Evolutionary conservation across 2,113 vertebrate species (phyloP).

Genomic region (Oryzias javanicus): DNA sequence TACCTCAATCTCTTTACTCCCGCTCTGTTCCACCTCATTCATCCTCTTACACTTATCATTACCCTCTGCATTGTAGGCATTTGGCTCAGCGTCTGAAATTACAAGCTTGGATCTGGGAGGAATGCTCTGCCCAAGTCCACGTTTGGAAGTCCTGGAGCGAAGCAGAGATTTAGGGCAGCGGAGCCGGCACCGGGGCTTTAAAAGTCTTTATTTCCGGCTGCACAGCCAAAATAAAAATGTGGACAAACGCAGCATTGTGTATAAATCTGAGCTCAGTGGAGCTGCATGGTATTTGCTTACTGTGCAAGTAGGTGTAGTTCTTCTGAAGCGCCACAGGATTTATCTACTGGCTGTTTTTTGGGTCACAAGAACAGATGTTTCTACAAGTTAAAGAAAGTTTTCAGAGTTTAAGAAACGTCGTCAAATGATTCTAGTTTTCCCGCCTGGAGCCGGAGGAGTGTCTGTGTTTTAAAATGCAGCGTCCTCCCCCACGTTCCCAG

Average conservation of each 20-base stretch:
- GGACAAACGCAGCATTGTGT: too few relatives aligned
- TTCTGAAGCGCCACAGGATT: too few relatives aligned
- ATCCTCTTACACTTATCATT: constrained; percentile 65
- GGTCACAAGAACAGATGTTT: too few relatives aligned
- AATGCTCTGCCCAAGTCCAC: constrained; percentile 32
- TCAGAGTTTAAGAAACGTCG: too few relatives aligned
- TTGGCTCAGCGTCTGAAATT: constrained; percentile 61
- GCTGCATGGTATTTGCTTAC: too few relatives aligned
- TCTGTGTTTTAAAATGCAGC: constrained; percentile 30
- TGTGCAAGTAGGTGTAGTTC: too few relatives aligned
- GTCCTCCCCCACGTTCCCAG: constrained; percentile 30
- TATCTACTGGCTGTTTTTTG: too few relatives aligned
- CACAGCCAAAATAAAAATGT: constrained; percentile 14
- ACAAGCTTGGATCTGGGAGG: constrained; percentile 38
- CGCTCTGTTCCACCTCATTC: constrained; percentile 46
- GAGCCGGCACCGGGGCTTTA: constrained; percentile 2
- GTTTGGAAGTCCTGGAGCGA: too few relatives aligned
- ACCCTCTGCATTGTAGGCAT: constrained; percentile 62
- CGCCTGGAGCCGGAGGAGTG: not conserved
- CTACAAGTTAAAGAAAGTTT: too few relatives aligned
- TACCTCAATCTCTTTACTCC: constrained; percentile 38
- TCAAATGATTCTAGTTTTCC: not conserved
- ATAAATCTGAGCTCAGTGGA: too few relatives aligned
- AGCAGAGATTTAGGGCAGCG: too few relatives aligned
- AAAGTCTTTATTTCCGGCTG: constrained; percentile 29